A percentile compares a stretch with the other conserved stretches of the same genome.
phyloP scores from a whole-genome alignment of 2,888 invertebrate genomes.

The Glyphotaelius pellucidus region DNA sequence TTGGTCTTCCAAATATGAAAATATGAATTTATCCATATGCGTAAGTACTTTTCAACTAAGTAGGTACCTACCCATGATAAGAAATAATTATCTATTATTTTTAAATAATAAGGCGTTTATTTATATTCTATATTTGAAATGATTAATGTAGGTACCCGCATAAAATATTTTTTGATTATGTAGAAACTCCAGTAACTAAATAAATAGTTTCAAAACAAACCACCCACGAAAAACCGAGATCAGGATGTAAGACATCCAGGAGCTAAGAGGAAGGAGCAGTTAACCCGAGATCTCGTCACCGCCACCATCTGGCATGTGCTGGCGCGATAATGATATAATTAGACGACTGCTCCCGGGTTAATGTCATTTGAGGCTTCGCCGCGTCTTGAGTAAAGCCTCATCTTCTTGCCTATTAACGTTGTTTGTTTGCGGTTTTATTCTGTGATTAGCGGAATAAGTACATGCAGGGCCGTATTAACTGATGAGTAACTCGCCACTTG shows the following conservation, averaged over 20 bases:
- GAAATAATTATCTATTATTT: too few species aligned
- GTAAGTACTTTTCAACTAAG: too few species aligned
- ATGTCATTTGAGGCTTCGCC: slow-evolving; percentile 8
- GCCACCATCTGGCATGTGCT: not conserved
- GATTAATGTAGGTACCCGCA: too few species aligned
- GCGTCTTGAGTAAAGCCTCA: not conserved
- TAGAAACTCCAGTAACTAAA: too few species aligned
- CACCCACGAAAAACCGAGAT: not conserved
- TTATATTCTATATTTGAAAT: too few species aligned
- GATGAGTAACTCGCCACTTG: too few species aligned
- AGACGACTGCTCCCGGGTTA: not conserved
- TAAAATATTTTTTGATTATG: too few species aligned
- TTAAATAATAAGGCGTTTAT: too few species aligned
- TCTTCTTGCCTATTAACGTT: not conserved
- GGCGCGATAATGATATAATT: not conserved
- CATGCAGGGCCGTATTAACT: too few species aligned
- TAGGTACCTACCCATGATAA: too few species aligned
- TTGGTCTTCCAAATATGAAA: not conserved
- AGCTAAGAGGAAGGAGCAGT: not conserved
- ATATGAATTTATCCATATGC: not conserved
- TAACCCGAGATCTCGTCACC: slow-evolving; percentile 13
- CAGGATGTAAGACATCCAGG: too few species aligned
- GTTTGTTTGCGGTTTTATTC: not conserved
- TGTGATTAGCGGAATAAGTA: not conserved
- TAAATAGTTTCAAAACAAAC: not conserved